These are phyloP conservation scores for Leptoclinus maculatus DNA, from an alignment of 2,797 vertebrate genomes.

Conservation along the genomic window DNA sequence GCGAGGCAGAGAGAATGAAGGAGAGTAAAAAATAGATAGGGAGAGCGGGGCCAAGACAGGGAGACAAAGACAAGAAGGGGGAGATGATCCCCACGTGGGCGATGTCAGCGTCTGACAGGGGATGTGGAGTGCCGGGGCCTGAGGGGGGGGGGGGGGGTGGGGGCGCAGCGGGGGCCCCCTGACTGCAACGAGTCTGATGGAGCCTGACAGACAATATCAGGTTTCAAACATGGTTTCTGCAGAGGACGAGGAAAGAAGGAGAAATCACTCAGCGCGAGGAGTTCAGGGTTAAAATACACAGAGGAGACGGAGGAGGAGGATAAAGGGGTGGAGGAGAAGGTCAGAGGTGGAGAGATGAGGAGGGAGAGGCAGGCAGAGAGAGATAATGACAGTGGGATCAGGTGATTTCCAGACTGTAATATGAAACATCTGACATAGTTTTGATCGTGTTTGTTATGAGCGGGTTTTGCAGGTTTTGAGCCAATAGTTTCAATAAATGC, in stretches of 20 bases:
- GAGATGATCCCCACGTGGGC: constrained; percentile 33
- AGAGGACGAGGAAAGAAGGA: constrained; percentile 8
- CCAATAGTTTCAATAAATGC: background rate
- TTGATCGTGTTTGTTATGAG: constrained; percentile 1
- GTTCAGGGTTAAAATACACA: constrained; percentile 10
- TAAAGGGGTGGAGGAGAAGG: constrained; percentile 12
- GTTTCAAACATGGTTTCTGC: constrained; percentile 48
- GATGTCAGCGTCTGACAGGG: constrained; percentile 51
- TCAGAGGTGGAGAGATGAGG: constrained; percentile 19
- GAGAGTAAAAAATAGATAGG: constrained; percentile 32
- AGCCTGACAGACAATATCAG: constrained; percentile 62
- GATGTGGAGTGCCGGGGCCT: constrained; percentile 34
- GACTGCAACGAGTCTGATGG: constrained; percentile 41
- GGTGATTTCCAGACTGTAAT: constrained; percentile 22
- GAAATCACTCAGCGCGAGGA: constrained; percentile 11
- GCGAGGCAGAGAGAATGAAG: constrained; percentile 5
- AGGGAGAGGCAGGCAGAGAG: background rate
- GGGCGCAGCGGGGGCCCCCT: background rate
- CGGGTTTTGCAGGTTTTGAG: constrained; percentile 32
- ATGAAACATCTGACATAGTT: constrained; percentile 36
- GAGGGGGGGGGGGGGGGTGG: constrained; percentile 34
- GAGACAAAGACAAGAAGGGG: constrained; percentile 19
- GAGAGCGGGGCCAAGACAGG: background rate
- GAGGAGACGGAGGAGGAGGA: constrained; percentile 7
- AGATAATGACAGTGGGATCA: constrained; percentile 27